phyloP scores from a whole-genome alignment of 2,888 invertebrate genomes.

The Eupithecia insigniata region DNA sequence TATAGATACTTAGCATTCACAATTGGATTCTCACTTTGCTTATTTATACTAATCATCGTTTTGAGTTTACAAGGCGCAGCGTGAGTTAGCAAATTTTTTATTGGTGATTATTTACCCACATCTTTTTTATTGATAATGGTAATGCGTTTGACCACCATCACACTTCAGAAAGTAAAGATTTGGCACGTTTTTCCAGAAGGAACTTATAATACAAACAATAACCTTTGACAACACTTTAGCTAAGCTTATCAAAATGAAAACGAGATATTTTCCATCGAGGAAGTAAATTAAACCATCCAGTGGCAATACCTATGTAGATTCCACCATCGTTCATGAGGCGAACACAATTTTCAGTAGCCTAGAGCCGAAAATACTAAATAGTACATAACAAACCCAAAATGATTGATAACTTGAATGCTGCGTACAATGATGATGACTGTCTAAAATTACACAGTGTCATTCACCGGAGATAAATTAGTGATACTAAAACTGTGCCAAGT shows the following conservation, averaged over 20 bases:
- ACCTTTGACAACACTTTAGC: too few species aligned
- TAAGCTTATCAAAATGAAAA: not conserved
- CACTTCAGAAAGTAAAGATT: too few species aligned
- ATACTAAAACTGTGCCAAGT: slow-evolving; percentile 48
- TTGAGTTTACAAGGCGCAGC: not conserved
- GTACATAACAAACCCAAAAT: not conserved
- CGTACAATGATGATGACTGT: slow-evolving; percentile 13
- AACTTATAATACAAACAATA: too few species aligned
- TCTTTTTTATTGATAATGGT: too few species aligned
- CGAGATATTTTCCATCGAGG: not conserved
- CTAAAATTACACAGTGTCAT: slow-evolving; percentile 45
- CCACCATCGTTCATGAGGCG: too few species aligned
- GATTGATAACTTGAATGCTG: not conserved
- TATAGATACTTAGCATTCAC: not conserved
- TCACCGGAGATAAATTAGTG: slow-evolving; percentile 44
- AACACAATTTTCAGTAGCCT: not conserved
- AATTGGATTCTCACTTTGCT: not conserved
- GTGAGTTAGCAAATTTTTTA: not conserved
- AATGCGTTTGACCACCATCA: too few species aligned
- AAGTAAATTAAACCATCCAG: not conserved
- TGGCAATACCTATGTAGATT: too few species aligned
- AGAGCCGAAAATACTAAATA: not conserved
- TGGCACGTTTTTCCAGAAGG: too few species aligned
- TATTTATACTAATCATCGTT: slow-evolving; percentile 1
- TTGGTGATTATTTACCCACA: not conserved